phyloP scores from a whole-genome alignment of 2,113 vertebrate species.

The Alethe castanea region DNA sequence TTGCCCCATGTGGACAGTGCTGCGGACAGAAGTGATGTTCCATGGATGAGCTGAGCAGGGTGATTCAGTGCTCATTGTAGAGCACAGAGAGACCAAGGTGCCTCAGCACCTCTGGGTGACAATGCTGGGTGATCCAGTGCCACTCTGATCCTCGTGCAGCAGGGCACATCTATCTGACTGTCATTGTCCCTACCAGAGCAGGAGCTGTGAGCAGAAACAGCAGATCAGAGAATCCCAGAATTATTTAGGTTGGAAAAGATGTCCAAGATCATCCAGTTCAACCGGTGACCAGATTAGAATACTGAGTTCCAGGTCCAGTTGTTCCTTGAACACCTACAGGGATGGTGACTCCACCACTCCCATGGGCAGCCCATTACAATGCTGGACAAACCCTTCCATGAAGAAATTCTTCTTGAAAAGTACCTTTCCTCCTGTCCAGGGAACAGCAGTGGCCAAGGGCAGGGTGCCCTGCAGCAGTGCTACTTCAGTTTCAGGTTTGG shows the following conservation, averaged over 20 bases:
- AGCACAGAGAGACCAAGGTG: not conserved
- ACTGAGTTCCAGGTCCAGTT: not conserved
- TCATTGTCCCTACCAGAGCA: fast-evolving
- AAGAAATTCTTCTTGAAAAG: not conserved
- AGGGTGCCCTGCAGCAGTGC: not conserved
- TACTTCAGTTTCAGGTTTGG: too few species aligned
- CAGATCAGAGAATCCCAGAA: not conserved
- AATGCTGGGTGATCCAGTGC: fast-evolving
- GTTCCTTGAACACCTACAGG: not conserved
- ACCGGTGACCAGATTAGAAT: not conserved
- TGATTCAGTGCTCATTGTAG: not conserved
- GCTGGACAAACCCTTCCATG: not conserved
- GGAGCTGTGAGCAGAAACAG: not conserved
- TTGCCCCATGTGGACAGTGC: not conserved
- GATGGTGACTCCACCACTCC: not conserved
- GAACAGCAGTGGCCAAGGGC: fast-evolving
- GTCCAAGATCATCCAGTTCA: not conserved
- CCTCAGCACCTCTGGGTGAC: not conserved
- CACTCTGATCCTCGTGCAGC: fast-evolving
- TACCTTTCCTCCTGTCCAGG: not conserved
- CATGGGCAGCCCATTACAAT: not conserved
- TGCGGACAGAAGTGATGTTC: not conserved
- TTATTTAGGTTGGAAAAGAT: not conserved
- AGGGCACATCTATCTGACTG: not conserved
- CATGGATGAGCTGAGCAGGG: not conserved